Percentiles rank a stretch among this genome's conserved stretches.
Evolutionary conservation across 2,113 vertebrate species (phyloP).

Genomic region (Anser cygnoides): DNA sequence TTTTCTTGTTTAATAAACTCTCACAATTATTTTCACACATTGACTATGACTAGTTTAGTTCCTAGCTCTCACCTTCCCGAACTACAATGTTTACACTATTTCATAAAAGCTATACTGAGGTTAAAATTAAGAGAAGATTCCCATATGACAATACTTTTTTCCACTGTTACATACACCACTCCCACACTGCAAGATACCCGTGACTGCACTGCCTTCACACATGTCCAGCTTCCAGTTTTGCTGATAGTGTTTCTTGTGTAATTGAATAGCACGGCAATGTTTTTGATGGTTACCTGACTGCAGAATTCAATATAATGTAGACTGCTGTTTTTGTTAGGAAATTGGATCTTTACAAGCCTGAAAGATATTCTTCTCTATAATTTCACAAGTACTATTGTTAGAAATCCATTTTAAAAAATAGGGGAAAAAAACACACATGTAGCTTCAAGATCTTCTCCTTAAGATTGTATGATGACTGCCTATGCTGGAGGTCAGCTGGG

Average conservation of each 20-base stretch:
- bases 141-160: neutral
- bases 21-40: neutral
- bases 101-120: neutral
- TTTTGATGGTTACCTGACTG: neutral
- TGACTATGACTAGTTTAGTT: neutral
- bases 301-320: neutral
- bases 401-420: neutral
- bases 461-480: too few species aligned
- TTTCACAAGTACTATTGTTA: neutral
- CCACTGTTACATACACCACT: neutral
- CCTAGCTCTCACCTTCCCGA: neutral
- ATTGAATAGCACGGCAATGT: neutral
- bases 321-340: neutral
- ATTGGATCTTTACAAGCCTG: neutral
- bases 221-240: accelerated
- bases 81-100: neutral
- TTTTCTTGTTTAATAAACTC: neutral
- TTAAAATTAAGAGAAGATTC: neutral
- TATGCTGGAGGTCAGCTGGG: neutral
- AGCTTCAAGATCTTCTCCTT: neutral
- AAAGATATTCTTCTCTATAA: neutral
- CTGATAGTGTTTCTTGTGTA: neutral
- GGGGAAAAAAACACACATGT: too few species aligned
- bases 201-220: neutral
- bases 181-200: neutral